Evolutionary conservation across 1,140 invertebrate species (phyloP).

Genomic region (Gryllus bimaculatus): DNA sequence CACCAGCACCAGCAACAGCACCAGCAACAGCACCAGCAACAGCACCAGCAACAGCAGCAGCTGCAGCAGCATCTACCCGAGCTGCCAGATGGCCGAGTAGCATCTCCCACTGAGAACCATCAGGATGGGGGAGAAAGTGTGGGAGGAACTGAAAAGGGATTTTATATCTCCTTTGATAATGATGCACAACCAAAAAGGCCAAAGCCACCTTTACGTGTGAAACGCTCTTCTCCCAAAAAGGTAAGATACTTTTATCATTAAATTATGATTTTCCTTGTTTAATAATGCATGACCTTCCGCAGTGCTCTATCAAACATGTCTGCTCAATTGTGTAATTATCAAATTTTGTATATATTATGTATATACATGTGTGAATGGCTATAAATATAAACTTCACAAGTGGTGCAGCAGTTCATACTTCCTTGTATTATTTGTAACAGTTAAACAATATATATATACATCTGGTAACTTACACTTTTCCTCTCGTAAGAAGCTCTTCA

Average conservation of each 20-base stretch:
- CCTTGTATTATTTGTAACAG: too few relatives aligned
- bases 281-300: too few relatives aligned
- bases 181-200: slow-evolving; percentile 70
- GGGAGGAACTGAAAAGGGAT: slow-evolving; percentile 53
- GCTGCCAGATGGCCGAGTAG: not conserved
- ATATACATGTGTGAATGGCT: too few relatives aligned
- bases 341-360: too few relatives aligned
- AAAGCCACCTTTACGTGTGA: slow-evolving; percentile 72
- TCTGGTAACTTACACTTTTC: too few relatives aligned
- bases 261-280: too few relatives aligned
- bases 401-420: too few relatives aligned
- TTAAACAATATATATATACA: too few relatives aligned
- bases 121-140: not conserved
- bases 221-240: slow-evolving; percentile 67
- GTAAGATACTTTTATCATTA: slow-evolving; percentile 32
- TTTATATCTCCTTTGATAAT: slow-evolving; percentile 88
- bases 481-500: too few relatives aligned
- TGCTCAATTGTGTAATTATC: too few relatives aligned
- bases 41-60: not conserved
- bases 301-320: too few relatives aligned
- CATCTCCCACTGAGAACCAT: not conserved
- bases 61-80: slow-evolving; percentile 33
- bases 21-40: slow-evolving; percentile 43
- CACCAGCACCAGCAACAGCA: slow-evolving; percentile 34
- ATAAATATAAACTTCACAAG: too few relatives aligned